Base-by-base conservation (phyloP, 2,888 invertebrate species). In the Macroteleia sp. region DNA sequence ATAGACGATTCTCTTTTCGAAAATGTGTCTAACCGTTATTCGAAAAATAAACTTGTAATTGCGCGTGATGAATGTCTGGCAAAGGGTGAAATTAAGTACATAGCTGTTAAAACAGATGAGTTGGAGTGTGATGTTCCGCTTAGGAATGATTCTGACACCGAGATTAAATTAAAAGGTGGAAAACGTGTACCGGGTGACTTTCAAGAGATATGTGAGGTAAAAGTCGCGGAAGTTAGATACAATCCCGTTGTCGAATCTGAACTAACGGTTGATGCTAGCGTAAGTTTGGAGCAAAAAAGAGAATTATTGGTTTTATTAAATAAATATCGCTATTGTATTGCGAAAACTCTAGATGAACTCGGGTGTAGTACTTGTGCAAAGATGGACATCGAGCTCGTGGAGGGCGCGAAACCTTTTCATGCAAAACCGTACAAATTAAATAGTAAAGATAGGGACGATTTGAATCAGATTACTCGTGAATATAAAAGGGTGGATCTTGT, bases 331-430 rank as follows among this genome's bases (percentile, higher is more conserved):
- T n/a, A 12, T 3, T 62, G 50, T 48, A 12, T 62, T 0, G 48
- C 48, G 3, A 19, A 39, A 12, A 32, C 17, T 12, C 4, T 62
- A 0, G n/a, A 14, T 12, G 62, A 62, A 25, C n/a, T 62, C 8
- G 64, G 64, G 1, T 64, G 52, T 28, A 36, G 36, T 19, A 34
- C 20, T 2, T 9, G 39, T 12, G 30, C 56, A 0, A 14, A 30
- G 10, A 76, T 69, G 69, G 76, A 76, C n/a, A 76, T 76, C 22
- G 34, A 62, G 48, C 34, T 34, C 12, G 16, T 42, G 3, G 44
- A 59, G 8, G 39, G 20, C 6, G 12, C 16, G 1, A 3, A 36
- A 14, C 64, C 62, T 1, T 30, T 66, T 8, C 30, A 14, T 9
- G 6, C 9, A 14, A 74, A 59, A 34, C 74, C 59, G 5, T 66